Base-by-base conservation (phyloP, 2,797 vertebrate species). In the Smutsia gigantea region DNA sequence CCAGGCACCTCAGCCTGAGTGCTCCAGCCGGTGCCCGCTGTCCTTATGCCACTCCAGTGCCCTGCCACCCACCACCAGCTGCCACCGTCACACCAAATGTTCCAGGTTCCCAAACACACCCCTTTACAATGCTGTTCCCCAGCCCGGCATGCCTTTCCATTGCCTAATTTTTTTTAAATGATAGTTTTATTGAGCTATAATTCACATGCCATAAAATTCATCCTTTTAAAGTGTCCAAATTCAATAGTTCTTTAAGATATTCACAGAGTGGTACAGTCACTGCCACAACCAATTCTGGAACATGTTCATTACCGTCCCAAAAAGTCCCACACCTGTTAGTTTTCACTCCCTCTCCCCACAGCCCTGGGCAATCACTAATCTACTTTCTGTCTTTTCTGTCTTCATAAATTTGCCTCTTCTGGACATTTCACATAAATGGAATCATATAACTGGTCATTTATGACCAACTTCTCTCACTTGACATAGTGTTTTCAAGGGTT, bases 1-100 rank as follows among this genome's bases (percentile, higher is more conserved):
- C 39, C 72, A 69, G 11, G 4, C 51, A 0, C 3, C 4, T 1
- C 18, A 18, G 5, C 23, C 7, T 34, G 0, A 37, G 49, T 1
- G 7, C 9, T 25, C 55, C 49, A 13, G 12, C 31, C 14, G 15
- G 2, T 0, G 0, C 61, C 59, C 61, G 0, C 37, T 19, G n/a
- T 51, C 37, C 46, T 46, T 46, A 46, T 37, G 4, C 81, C 49
- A 46, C 23, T 6, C 1, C 18, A 1, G 9, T 39, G 21, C 21
- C 68, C 39, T 53, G 53, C 59, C n/a, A 27, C 7, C 0, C 2
- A 5, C 49, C n/a, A 7, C 15, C 34, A 19, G 49, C 34, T 34
- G 51, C 46, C 77, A 6, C 34, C 5, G 4, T 18, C 63, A 55
- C 63, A 23, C 18, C 5, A 2, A 37, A 39, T 46, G 29, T 18